Base-by-base conservation (phyloP, 2,797 vertebrate species). In the Phalanger gymnotis region DNA sequence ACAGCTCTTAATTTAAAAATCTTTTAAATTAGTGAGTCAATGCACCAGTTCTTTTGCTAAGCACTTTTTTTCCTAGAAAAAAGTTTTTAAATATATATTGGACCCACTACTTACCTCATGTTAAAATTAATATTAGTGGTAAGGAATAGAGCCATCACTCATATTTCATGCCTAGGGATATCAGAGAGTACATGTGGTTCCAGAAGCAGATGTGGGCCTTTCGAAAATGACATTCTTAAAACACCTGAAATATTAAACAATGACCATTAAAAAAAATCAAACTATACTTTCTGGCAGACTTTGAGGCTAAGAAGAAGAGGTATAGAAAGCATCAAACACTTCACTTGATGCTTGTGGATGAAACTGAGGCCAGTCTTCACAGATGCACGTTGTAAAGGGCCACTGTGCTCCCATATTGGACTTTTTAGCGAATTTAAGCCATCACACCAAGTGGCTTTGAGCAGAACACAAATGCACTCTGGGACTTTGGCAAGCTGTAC, bases 401-500 rank as follows among this genome's bases (percentile, higher is more conserved):
- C 19, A 28, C 3, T 0, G 7, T 47, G 19, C 22, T 81, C 73
- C 7, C 73, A 81, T 25, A 25, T 81, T 25, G 27, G 40, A 47
- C 51, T 52, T 94, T 94, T 95, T 54, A 93, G 57, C 58, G 96
- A 93, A 66, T 52, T 57, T n/a, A 90, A 92, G 73, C 40, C 91
- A 34, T 93, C 6, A 87, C 58, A 40, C 54, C 66, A 51, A 90
- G 54, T 11, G 53, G 57, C 53, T 96, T 94, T 87, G 90, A 95
- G 34, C 89, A 94, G n/a, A 92, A 90, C 51, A 91, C 58, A 14
- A 55, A 93, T 93, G 31, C 90, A 87, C 19, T 53, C 66, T 92
- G 81, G 53, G 91, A 93, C 30, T 91, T 92, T 51, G 94, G 91
- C 58, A 96, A 25, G 47, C 92, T 95, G 94, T 95, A 92, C 16